phyloP scores from a whole-genome alignment of 1,140 invertebrate genomes.

The Lycorma delicatula region DNA sequence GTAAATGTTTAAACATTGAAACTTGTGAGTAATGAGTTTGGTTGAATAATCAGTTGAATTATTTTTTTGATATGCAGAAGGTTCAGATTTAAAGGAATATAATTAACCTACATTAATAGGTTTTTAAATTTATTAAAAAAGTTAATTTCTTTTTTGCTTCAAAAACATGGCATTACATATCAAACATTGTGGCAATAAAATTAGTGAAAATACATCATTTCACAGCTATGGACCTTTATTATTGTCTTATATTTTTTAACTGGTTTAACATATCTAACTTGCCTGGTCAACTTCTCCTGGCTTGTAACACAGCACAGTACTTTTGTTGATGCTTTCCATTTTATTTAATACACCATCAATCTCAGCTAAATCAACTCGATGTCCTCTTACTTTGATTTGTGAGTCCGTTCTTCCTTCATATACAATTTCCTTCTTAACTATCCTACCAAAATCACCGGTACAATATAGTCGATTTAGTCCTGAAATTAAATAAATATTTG shows the following conservation, averaged over 20 bases:
- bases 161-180: too few relatives aligned
- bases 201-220: background rate
- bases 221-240: background rate
- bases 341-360: slow-evolving; percentile 58
- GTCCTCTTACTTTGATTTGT: slow-evolving; percentile 78
- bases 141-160: background rate
- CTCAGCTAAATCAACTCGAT: slow-evolving; percentile 74
- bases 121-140: background rate
- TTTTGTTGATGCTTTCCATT: slow-evolving; percentile 50
- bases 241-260: background rate
- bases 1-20: too few relatives aligned
- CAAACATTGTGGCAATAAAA: too few relatives aligned
- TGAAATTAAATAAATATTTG: slow-evolving; percentile 31
- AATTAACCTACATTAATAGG: too few relatives aligned
- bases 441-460: slow-evolving; percentile 73
- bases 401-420: slow-evolving; percentile 79
- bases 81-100: too few relatives aligned
- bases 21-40: too few relatives aligned
- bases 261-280: slow-evolving; percentile 17
- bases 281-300: slow-evolving; percentile 57
- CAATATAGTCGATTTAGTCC: slow-evolving; percentile 59
- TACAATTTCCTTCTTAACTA: slow-evolving; percentile 54
- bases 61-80: too few relatives aligned
- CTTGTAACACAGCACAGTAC: slow-evolving; percentile 67
- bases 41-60: too few relatives aligned